Conservation (phyloP, 2,797 vertebrate species). For the Rhinatrema bivittatum region DNA sequence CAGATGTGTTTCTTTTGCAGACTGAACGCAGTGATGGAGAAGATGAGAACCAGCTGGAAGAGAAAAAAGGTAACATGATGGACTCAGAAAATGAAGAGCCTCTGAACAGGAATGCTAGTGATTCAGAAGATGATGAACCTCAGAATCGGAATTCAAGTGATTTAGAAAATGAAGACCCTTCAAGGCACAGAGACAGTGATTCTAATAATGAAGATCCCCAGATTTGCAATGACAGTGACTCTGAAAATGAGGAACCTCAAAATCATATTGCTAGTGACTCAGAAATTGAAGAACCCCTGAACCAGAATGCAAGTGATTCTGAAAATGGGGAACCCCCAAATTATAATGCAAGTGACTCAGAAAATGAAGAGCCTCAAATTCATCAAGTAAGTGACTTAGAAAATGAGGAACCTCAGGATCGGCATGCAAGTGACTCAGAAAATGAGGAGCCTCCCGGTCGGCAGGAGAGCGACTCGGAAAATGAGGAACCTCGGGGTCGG, state of each 20-base stretch:
- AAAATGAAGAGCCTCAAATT: conserved; percentile 43
- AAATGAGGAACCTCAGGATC: conserved; percentile 50
- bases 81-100: conserved; percentile 44
- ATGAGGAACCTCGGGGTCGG: conserved; percentile 32
- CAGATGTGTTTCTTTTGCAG: conserved; percentile 57
- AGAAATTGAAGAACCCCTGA: conserved; percentile 41
- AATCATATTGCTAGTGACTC: conserved; percentile 40
- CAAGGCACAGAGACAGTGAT: conserved; percentile 30
- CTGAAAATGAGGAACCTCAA: conserved; percentile 22
- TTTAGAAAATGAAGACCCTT: conserved; percentile 45
- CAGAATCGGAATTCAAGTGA: conserved; percentile 47
- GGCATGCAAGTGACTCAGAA: conserved; percentile 54
- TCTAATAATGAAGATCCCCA: conserved; percentile 24
- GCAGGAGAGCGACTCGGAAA: conserved; percentile 62
- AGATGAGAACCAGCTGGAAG: conserved; percentile 40
- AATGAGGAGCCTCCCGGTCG: conserved; percentile 38
- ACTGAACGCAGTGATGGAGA: conserved; percentile 79
- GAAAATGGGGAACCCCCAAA: conserved; percentile 46
- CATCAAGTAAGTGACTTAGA: conserved; percentile 49
- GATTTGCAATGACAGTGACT: conserved; percentile 29
- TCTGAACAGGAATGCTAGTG: conserved; percentile 40
- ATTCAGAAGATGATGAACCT: conserved; percentile 54
- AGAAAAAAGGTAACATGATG: conserved; percentile 36
- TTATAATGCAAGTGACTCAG: conserved; percentile 58
- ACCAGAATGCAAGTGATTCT: conserved; percentile 50